Evolutionary conservation across 1,140 invertebrate genomes (phyloP), one percentile per base, ranked within the genome.

Genomic region (Drosophila teissieri): DNA sequence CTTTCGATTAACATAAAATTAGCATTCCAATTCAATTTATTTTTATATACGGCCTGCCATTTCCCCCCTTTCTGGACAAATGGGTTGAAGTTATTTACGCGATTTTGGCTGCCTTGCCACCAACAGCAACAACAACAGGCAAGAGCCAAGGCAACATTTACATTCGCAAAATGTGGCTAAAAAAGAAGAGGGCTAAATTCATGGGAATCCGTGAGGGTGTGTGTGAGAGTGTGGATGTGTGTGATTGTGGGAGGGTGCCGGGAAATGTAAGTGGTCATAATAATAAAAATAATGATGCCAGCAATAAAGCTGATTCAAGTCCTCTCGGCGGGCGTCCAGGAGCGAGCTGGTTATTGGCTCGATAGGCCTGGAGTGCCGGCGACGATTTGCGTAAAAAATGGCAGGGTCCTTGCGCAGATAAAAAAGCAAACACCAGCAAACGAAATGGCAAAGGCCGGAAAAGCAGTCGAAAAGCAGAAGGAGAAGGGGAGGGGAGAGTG

Each of bases 1-100:
- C 84, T 84, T 88, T 89, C 84, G 80, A 89, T 88, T 88, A 88
- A 89, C 84, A 88, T 88, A 88, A 88, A 88, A 88, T 88, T 88
- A 88, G 84, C 84, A 88, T 88, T 88, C 73, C 77, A 84, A 88
- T 88, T 88, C 84, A 88, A 88, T 88, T 88, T 88, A 88, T 88
- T 88, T 88, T 86, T 86, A 86, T 86, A 86, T 86, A 86, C 79
- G 60, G 61, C 72, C 45, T n/a, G 15, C 11, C n/a, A 6, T 17
- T 8, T 15, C 39, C 51, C 14, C 14, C 37, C 36, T 37, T 45
- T 19, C 17, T 22, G 63, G 65, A 57, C 84, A 88, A 86, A 89
- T 88, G 84, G 84, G 84, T 88, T 88, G 82, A 86, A 86, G 78
- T 85, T 85, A 85, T 85, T 85, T 85, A 86, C 82, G 82, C 81